A percentile compares a stretch with the other conserved stretches of the same genome.
These are phyloP conservation scores for Phalacrocorax brasilianus DNA, from an alignment of 2,113 vertebrate species.

Conservation along the genomic window DNA sequence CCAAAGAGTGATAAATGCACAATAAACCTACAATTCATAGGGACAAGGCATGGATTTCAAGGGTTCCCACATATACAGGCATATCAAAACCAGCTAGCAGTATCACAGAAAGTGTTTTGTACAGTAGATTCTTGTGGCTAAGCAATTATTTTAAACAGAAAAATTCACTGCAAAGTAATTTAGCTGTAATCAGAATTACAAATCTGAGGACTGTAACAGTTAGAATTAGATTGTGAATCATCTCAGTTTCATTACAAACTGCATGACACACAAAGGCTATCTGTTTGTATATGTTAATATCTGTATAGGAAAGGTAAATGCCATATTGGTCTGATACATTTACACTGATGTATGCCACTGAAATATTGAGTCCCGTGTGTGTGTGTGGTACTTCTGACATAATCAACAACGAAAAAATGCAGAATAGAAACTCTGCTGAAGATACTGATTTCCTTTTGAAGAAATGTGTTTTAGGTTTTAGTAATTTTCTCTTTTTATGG, in stretches of 20 bases:
- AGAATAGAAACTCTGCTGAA: neutral
- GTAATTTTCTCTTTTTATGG: neutral
- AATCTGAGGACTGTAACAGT: neutral
- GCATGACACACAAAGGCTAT: neutral
- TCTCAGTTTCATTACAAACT: neutral
- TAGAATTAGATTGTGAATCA: neutral
- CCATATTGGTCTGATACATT: neutral
- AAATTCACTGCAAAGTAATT: neutral
- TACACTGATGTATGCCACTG: neutral
- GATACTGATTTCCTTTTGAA: neutral
- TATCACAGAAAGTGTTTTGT: neutral
- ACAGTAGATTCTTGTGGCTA: neutral
- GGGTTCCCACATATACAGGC: neutral
- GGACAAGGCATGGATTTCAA: neutral
- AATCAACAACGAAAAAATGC: neutral
- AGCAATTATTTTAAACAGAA: neutral
- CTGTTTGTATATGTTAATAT: neutral
- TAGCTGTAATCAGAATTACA: neutral
- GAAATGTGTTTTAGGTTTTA: rapidly evolving
- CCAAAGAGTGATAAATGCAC: neutral
- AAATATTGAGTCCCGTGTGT: neutral
- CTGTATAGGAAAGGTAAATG: neutral
- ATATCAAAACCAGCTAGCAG: neutral
- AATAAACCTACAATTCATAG: neutral
- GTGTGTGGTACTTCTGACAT: neutral